Evolutionary conservation across 2,797 vertebrate genomes (phyloP).

Genomic region (Brachyalestes nurse): DNA sequence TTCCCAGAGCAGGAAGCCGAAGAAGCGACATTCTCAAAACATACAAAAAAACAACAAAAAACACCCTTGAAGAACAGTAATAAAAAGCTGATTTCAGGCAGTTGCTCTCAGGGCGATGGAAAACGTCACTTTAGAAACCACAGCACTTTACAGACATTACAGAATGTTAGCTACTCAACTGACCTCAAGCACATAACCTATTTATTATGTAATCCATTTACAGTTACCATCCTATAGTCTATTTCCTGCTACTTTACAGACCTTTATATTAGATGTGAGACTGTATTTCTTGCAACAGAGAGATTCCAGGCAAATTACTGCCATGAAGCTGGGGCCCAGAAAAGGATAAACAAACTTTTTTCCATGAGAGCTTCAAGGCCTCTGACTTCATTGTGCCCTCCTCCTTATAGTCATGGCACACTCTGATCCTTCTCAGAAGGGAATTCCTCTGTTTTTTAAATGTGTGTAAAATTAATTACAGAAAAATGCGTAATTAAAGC

Average conservation of each 20-base stretch:
- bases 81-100: conserved; percentile 17
- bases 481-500: too few relatives aligned
- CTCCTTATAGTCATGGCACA: not conserved
- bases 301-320: not conserved
- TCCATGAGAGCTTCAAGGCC: conserved; percentile 10
- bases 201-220: not conserved
- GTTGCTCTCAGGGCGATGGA: not conserved
- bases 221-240: not conserved
- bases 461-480: not conserved
- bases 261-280: not conserved
- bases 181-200: not conserved
- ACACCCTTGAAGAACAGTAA: conserved; percentile 57
- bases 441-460: not conserved
- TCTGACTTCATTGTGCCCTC: conserved; percentile 49
- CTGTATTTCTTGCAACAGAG: not conserved
- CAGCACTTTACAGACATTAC: not conserved
- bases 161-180: not conserved
- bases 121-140: not conserved
- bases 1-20: conserved; percentile 75
- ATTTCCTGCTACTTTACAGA: not conserved
- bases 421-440: conserved; percentile 65
- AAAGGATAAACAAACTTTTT: not conserved
- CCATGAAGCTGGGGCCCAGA: not conserved
- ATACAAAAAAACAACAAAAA: conserved; percentile 49
- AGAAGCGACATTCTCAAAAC: conserved; percentile 66